Conservation (phyloP, 2,888 invertebrate genomes). For the Lacanobia oleracea region DNA sequence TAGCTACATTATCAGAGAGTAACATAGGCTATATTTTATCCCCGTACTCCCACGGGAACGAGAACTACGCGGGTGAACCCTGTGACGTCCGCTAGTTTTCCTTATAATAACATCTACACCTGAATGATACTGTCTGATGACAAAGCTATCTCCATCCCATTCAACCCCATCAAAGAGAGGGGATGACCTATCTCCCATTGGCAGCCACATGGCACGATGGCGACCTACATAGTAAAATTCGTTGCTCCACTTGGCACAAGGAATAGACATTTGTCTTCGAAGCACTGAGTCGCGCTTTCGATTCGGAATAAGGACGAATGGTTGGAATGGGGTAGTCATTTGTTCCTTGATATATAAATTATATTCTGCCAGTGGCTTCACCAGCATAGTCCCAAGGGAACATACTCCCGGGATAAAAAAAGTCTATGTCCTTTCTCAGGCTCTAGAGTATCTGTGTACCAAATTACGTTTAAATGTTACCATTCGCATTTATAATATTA, state of each 20-base stretch:
- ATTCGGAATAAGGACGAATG: conserved; percentile 38
- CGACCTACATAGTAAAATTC: conserved; percentile 28
- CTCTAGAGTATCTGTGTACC: too few species aligned
- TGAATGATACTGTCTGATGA: background rate
- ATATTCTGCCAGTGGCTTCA: too few species aligned
- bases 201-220: conserved; percentile 16
- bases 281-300: conserved; percentile 43
- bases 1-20: too few species aligned
- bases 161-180: conserved; percentile 7
- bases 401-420: too few species aligned
- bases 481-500: too few species aligned
- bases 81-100: too few species aligned
- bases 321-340: conserved; percentile 11
- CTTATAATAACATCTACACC: background rate
- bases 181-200: background rate
- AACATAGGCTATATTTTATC: too few species aligned
- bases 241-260: conserved; percentile 46
- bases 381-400: too few species aligned
- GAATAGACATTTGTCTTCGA: conserved; percentile 23
- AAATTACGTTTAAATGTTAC: too few species aligned
- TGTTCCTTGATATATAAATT: background rate
- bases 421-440: too few species aligned
- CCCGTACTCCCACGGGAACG: too few species aligned
- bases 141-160: conserved; percentile 2
- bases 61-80: too few species aligned